Base-by-base conservation (phyloP, 2,888 invertebrate genomes). In the Tenthredo mesomela region DNA sequence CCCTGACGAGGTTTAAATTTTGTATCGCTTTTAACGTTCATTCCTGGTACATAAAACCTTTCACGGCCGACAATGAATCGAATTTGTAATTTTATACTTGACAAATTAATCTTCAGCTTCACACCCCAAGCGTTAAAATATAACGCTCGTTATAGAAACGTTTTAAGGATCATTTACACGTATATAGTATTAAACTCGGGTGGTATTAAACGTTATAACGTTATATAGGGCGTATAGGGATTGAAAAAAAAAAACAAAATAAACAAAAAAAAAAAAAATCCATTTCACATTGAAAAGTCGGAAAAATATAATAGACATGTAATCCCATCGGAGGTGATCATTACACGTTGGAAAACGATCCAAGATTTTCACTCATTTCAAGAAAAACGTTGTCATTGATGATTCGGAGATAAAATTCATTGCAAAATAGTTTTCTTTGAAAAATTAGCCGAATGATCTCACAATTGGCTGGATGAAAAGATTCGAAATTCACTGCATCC, bases 41-140 rank as follows among this genome's bases (percentile, higher is more conserved):
- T 33, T 29, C 10, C 77, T n/a, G 18, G 25, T 15, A 78, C 54
- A 47, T 33, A 47, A n/a, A 78, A 78, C n/a, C 73, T 33, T 78
- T 78, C 54, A 29, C n/a, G 58, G 18, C 21, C 47, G 54, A 29
- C 58, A 37, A 78, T 54, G 50, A 25, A 50, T 33, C 33, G 78
- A 78, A 78, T 54, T 78, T 37, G 25, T 78, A 29, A 75, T 47
- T 75, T 47, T 25, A 75, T 47, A 43, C 47, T 75, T 47, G 75
- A 75, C 75, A 21, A 75, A 75, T 75, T 75, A 75, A 47, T 75
- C 75, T 47, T 47, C 43, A 18, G 47, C 70, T 70, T 70, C 33
- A 37, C 70, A n/a, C 70, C 70, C 37, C 70, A 25, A 25, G 25
- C 61, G 21, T 25, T 61, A 25, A 61, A 61, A 61, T 61, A 61